Evolutionary conservation across 2,888 invertebrate genomes (phyloP), one percentile per base, ranked within the genome.

Genomic region (Geophilus truncorum): DNA sequence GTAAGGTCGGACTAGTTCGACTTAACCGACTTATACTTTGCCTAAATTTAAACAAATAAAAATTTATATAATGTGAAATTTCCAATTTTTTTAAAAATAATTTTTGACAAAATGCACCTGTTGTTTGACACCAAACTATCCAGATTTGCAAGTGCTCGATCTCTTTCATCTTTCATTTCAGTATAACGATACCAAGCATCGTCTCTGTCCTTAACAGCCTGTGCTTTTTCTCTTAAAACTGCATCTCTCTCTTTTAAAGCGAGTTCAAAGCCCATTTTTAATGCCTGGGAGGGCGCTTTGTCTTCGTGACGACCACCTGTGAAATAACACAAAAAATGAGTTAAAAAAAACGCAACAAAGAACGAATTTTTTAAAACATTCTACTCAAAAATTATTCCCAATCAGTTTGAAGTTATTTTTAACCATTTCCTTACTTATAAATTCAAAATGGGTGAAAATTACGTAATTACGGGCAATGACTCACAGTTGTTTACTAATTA

Each of bases 201-300:
- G 78, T 85, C 85, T 18, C 86, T 82, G 62, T 86, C 86, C 81
- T 86, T 85, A 12, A 85, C 80, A 0, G 86, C 85, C 34, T 84
- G 83, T 6, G 85, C 85, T 80, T 86, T 86, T 79, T 87, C 86
- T n/a, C 86, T 83, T 32, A 87, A 81, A 10, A 86, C 85, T 0
- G 85, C 85, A 83, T 87, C 86, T 10, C 87, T 82, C 81, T 87
- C 86, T 81, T 86, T 86, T 18, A 87, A 82, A 10, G 86, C 86
- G 40, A 86, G 83, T 82, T 87, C 86, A 83, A 85, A 85, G 4
- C 86, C 86, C n/a, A 87, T 83, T 82, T 87, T 86, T 57, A 87
- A 81, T 4, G 86, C 85, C 77, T 85, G 86, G 12, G 85, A 85
- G 4, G 85, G 85, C 15, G 84, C 84, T 78, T 84, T 84, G 51